Base-by-base conservation (phyloP, 2,888 invertebrate species). In the Sycophila texana region DNA sequence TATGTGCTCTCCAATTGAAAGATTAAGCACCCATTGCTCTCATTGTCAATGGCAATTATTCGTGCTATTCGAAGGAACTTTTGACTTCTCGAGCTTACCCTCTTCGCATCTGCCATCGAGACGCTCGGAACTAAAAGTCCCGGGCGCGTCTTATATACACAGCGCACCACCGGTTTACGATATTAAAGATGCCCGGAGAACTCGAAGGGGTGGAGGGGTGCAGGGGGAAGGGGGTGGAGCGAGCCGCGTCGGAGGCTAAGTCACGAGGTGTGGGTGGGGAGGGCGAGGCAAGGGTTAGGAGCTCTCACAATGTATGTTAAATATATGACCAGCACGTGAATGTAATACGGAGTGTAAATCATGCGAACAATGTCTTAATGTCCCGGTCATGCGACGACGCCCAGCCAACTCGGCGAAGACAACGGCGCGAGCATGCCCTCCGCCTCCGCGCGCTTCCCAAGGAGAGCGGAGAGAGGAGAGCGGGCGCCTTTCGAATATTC, bases 301-400 rank as follows among this genome's bases (percentile, higher is more conserved):
- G 84, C 53, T 10, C 57, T 85, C 85, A 87, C 87, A 88, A 88
- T 89, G 88, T 89, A 89, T 88, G 88, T 86, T 88, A 89, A 89
- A 90, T 90, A 90, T 89, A 90, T 86, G 89, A 88, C 85, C 86
- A 87, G 87, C 87, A 85, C 86, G 88, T 90, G 89, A 89, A 90
- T 89, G 88, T 89, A 89, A 89, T 90, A 89, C 89, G 87, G 88
- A 85, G 84, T 89, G 89, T 90, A 90, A 90, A 90, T 90, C 90
- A 90, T 88, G 85, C 85, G 89, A 90, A 90, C 90, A 90, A 90
- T 90, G 90, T 90, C 90, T 90, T 90, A 90, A 90, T 89, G 90
- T 89, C 89, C 89, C 88, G 89, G 90, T 90, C 90, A 90, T 88
- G 87, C 88, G 88, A 89, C 90, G 63, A 53, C 53, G 89, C 89